Conservation (phyloP, 2,797 vertebrate species). For the Eupleurogrammus muticus region DNA sequence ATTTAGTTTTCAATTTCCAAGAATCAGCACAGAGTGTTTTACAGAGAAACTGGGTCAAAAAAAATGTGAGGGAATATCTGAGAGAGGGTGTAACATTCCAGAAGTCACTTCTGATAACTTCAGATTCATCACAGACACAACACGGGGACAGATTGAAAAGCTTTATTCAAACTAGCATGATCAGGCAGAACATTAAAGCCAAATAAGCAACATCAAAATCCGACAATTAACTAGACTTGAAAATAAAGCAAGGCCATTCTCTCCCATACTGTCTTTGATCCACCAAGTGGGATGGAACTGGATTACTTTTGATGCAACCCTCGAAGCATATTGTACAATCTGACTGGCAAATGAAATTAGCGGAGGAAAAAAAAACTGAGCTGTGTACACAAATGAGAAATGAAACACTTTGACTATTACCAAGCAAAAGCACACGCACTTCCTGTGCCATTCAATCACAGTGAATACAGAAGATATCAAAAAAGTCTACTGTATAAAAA, state of each 20-base stretch:
- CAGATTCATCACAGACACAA: slow-evolving; percentile 48
- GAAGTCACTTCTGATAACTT: slow-evolving; percentile 57
- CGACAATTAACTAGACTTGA: slow-evolving; percentile 66
- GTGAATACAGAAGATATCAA: slow-evolving; percentile 81
- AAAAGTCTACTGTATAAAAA: slow-evolving; percentile 80
- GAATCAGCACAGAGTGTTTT: slow-evolving; percentile 69
- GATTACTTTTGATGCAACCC: slow-evolving; percentile 57
- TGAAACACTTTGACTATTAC: slow-evolving; percentile 66
- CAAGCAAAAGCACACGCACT: slow-evolving; percentile 63
- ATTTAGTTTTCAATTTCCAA: slow-evolving; percentile 76
- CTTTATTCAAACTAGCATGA: slow-evolving; percentile 85
- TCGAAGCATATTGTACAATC: slow-evolving; percentile 68
- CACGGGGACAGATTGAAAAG: slow-evolving; percentile 73
- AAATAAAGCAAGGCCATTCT: slow-evolving; percentile 76
- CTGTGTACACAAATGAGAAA: slow-evolving; percentile 63
- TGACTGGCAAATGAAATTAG: slow-evolving; percentile 68
- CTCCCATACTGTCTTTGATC: slow-evolving; percentile 71
- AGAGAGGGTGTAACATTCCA: slow-evolving; percentile 36
- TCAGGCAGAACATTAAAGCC: slow-evolving; percentile 82
- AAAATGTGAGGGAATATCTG: slow-evolving; percentile 45
- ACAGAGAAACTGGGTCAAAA: slow-evolving; percentile 76
- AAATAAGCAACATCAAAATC: slow-evolving; percentile 80
- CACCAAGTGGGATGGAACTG: slow-evolving; percentile 56
- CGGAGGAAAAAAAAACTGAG: slow-evolving; percentile 44
- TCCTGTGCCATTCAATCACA: slow-evolving; percentile 73